A percentile compares a stretch with the other conserved stretches of the same genome.
Evolutionary conservation across 1,140 invertebrate genomes (phyloP).

Genomic region (Bombus consobrinus): DNA sequence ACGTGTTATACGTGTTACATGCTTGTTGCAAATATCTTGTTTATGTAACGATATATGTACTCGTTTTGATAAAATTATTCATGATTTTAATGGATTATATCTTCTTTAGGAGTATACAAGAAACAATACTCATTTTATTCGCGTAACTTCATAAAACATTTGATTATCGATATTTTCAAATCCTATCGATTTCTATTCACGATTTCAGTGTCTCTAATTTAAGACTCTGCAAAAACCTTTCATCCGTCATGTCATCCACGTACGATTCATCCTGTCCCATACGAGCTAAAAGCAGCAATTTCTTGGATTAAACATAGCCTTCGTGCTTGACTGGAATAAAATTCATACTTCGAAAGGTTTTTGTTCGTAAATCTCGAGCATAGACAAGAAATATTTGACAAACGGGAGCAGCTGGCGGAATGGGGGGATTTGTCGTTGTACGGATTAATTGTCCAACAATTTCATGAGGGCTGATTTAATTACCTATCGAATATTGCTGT

Average conservation of each 20-base stretch:
- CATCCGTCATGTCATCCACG: background rate
- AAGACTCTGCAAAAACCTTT: background rate
- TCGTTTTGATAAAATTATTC: too few relatives aligned
- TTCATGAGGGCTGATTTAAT: slow-evolving; percentile 34
- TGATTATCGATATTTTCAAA: background rate
- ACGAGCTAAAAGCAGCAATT: background rate
- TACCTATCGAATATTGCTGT: slow-evolving; percentile 37
- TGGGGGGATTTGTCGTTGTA: slow-evolving; percentile 15
- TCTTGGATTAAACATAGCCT: background rate
- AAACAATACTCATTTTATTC: too few relatives aligned
- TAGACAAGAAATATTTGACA: background rate
- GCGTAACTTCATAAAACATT: background rate
- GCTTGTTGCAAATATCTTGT: too few relatives aligned
- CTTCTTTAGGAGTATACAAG: background rate
- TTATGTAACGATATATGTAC: too few relatives aligned
- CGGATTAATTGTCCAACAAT: slow-evolving; percentile 31
- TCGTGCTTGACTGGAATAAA: background rate
- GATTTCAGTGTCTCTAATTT: background rate
- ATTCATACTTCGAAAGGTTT: background rate
- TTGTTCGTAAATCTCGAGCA: background rate
- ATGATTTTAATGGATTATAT: too few relatives aligned
- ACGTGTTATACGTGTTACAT: too few relatives aligned
- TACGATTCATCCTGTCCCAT: background rate
- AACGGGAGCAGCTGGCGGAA: background rate
- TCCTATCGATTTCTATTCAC: background rate